Evolutionary conservation across 2,113 vertebrate species (phyloP), one percentile per base, ranked within the genome.

Genomic region (Anarhynchus alexandrinus): DNA sequence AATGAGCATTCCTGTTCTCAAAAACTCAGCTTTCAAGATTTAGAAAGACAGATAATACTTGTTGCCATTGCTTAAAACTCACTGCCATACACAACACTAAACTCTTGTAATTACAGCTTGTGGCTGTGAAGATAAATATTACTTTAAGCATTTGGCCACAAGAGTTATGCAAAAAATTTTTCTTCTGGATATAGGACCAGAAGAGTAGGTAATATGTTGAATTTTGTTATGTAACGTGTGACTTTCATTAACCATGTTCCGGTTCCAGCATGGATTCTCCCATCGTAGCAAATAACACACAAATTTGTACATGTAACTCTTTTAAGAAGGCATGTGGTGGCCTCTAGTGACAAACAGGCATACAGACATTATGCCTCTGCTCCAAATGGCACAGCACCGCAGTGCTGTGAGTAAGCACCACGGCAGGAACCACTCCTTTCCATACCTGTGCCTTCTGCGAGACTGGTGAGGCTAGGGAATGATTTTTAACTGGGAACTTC

Each of bases 261-360:
- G 36, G 43, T 1, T 26, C 34, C 36, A 30, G 52, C 77, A 19
- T 1, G 49, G 85, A 15, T 38, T 34, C 32, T 43, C 30, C 32
- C 3, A 10, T 2, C 8, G 43, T 0, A 29, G 69, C 43, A 32
- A n/a, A 27, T 1, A 16, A 12, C 3, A 8, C 1, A 8, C 3
- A 14, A 21, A 3, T 12, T 9, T 5, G 26, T 8, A 15, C 52
- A 6, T 1, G 3, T 13, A 38, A 5, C 72, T 80, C 77, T 8
- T 19, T 65, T 49, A 7, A 12, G 55, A 66, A 90, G 96, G 94
- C 16, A 17, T 17, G 57, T 81, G 96, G 95, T 84, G 96, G 95
- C 96, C 96, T 81, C 95, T 97, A 97, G 94, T 86, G 96, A 83
- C 92, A 85, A 45, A 3, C 67, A 5, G 22, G 62, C 1, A 67